Evolutionary conservation across 35 echinoderm and acorn worm genomes (phyloP), one percentile per base, ranked within the genome.

Genomic region (Heliocidaris erythrogramma): DNA sequence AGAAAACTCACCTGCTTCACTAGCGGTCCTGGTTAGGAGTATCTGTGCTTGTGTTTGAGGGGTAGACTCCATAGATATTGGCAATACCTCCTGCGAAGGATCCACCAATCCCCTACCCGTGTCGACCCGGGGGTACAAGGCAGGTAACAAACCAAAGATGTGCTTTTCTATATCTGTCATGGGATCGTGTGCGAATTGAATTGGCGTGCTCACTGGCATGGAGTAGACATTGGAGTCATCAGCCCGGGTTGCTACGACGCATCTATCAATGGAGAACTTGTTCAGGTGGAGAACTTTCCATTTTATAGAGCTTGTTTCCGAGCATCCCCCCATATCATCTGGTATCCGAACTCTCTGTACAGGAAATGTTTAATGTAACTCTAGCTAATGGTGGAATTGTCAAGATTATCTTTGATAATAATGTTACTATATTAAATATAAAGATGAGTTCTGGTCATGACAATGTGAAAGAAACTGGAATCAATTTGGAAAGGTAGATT

Each of bases 291-390:
- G 30, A 12, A 92, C 49, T 48, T 59, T 16, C 91, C 50, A 24
- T 4, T 7, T 11, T 48, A 52, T 49, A 0, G 50, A 30, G n/a
- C 48, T 59, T 59, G 14, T 14, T 9, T 24, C 14, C 5, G 48
- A 49, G 17, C 18, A 9, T 59, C 32, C 91, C 13, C 13, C 29
- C 18, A 13, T 30, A 59, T 48, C 18, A 48, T 59, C 91, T 50
- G 91, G 91, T 16, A 92, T 30, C 5, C 91, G 91, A 30, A 92
- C 91, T 48, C 91, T 32, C 91, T 92, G 18, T 18, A n/a, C 35
- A 42, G 35, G 1, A 42, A 42, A 42, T 42, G 35, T 42, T 42
- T 42, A 42, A 42, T 42, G 1, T 42, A 42, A 42, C 35, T 42
- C 35, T 42, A 42, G 35, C 35, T 42, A 42, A 1, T 42, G 0